Conservation (phyloP, 2,888 invertebrate species). For the Mythimna pallens region DNA sequence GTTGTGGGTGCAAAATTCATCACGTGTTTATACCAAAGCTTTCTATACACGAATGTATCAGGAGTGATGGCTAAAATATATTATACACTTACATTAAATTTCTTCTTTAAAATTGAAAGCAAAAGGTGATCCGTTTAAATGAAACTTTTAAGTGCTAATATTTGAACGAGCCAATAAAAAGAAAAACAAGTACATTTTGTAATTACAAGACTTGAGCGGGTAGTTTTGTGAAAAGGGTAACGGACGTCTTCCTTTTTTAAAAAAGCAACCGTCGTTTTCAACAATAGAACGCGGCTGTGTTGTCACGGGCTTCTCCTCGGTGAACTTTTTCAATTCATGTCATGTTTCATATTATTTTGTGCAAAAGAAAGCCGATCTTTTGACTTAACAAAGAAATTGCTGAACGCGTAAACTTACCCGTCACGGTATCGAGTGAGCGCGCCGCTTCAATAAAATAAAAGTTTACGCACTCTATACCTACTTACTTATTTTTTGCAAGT, state of each 20-base stretch:
- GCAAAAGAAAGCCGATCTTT: conserved; percentile 80
- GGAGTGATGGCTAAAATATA: conserved; percentile 35
- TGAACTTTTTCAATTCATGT: conserved; percentile 84
- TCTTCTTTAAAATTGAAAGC: conserved; percentile 18
- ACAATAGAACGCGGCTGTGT: conserved; percentile 72
- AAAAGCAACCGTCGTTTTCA: conserved; percentile 67
- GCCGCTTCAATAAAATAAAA: conserved; percentile 77
- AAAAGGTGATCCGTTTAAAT: not conserved
- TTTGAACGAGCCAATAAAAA: conserved; percentile 10
- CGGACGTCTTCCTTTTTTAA: conserved; percentile 41
- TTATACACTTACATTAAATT: conserved; percentile 5
- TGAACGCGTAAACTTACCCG: conserved; percentile 75
- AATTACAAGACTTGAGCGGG: conserved; percentile 40
- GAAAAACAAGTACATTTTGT: conserved; percentile 27
- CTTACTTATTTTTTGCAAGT: conserved; percentile 67
- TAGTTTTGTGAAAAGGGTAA: conserved; percentile 55
- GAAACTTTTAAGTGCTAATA: conserved; percentile 5
- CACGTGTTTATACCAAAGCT: conserved; percentile 36
- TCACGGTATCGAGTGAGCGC: conserved; percentile 70
- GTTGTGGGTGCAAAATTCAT: conserved; percentile 47
- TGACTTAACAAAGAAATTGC: conserved; percentile 77
- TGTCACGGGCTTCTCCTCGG: conserved; percentile 72
- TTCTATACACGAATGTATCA: conserved; percentile 24
- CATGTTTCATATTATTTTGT: conserved; percentile 82
- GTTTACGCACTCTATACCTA: conserved; percentile 67